Conservation (phyloP, 2,797 vertebrate species). For the Megalops cyprinoides region DNA sequence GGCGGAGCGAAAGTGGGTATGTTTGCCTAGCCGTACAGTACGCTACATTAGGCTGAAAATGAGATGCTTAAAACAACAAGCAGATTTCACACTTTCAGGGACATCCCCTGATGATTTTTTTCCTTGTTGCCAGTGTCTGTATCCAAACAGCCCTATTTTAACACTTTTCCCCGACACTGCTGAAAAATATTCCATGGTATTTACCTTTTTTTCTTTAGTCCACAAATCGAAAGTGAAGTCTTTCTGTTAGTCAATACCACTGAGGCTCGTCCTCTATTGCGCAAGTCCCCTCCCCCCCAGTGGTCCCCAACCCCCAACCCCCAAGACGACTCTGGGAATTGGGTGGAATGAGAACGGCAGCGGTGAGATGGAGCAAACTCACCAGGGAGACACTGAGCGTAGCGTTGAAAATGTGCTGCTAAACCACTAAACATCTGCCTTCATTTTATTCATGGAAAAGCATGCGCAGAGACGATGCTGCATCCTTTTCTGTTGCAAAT, state of each 20-base stretch:
- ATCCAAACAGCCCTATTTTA: not conserved
- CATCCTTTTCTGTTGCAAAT: not conserved
- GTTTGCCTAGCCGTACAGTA: not conserved
- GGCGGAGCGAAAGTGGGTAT: constrained; percentile 35
- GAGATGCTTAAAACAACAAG: constrained; percentile 33
- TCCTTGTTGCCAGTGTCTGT: constrained; percentile 15
- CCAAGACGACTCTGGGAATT: not conserved
- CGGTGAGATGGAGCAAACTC: constrained; percentile 24
- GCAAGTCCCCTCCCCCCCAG: too few species aligned
- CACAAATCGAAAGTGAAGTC: constrained; percentile 11
- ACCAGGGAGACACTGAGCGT: constrained; percentile 25
- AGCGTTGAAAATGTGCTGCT: constrained; percentile 38
- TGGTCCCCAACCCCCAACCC: too few species aligned
- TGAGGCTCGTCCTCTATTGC: not conserved
- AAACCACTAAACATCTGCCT: constrained; percentile 42
- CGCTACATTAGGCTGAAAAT: constrained; percentile 20
- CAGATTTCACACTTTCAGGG: constrained; percentile 39
- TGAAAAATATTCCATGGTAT: constrained; percentile 4
- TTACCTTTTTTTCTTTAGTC: constrained; percentile 27
- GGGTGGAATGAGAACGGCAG: constrained; percentile 12
- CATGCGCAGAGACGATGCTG: constrained; percentile 47
- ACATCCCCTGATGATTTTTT: constrained; percentile 36
- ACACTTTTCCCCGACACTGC: not conserved
- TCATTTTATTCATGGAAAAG: constrained; percentile 59
- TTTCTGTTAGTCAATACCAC: constrained; percentile 13